Conservation (phyloP, 2,797 vertebrate species). For the Channallabes apus region DNA sequence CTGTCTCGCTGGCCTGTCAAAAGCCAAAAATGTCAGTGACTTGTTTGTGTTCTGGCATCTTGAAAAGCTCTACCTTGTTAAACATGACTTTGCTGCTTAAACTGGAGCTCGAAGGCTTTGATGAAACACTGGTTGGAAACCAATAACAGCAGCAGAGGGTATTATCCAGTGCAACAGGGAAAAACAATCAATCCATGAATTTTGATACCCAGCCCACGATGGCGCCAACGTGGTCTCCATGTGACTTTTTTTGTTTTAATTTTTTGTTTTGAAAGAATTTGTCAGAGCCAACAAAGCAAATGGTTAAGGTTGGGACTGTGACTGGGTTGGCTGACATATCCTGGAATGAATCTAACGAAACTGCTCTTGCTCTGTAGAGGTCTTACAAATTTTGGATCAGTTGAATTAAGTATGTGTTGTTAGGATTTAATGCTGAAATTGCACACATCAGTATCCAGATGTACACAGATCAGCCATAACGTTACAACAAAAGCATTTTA, state of each 20-base stretch:
- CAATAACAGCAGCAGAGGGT: constrained; percentile 26
- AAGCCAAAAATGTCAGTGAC: constrained; percentile 48
- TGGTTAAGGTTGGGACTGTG: background rate
- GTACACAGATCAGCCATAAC: background rate
- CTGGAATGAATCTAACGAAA: constrained; percentile 17
- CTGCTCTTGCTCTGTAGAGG: background rate
- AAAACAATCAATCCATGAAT: constrained; percentile 6
- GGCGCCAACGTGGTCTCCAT: constrained; percentile 25
- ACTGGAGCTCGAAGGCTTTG: constrained; percentile 31
- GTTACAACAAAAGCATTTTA: no score
- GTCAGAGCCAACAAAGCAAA: constrained; percentile 20
- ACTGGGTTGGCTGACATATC: background rate
- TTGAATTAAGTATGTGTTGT: background rate
- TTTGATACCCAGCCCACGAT: constrained; percentile 21
- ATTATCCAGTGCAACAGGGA: constrained; percentile 20
- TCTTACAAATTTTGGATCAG: background rate
- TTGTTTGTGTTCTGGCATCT: constrained; percentile 40
- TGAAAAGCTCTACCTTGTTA: constrained; percentile 50
- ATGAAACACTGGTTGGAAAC: constrained; percentile 36
- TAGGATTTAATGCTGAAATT: constrained; percentile 13
- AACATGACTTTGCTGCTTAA: constrained; percentile 32
- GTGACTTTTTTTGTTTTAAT: background rate
- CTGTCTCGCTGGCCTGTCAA: constrained; percentile 53
- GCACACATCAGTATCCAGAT: background rate
- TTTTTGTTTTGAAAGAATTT: background rate